These are phyloP conservation scores for Phocides pigmalion DNA, from an alignment of 1,140 invertebrate species.

Conservation along the genomic window DNA sequence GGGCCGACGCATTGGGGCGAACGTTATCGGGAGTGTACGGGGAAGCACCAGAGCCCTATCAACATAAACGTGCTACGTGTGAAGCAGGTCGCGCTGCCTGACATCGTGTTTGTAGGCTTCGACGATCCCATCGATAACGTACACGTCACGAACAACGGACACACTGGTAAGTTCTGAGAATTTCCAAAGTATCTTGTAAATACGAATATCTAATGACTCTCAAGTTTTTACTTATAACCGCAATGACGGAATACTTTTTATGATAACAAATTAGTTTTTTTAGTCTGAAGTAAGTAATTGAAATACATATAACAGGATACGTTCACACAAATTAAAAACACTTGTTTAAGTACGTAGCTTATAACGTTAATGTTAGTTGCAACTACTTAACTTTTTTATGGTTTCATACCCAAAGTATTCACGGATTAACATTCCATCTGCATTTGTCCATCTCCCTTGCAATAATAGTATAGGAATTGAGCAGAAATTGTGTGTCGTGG, in stretches of 20 bases:
- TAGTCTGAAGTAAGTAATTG: not conserved
- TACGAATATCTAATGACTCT: not conserved
- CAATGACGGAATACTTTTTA: not conserved
- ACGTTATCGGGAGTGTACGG: conserved; percentile 87
- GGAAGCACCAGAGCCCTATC: conserved; percentile 93
- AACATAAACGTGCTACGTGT: conserved; percentile 90
- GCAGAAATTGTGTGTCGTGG: too few species aligned
- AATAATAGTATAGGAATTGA: too few species aligned
- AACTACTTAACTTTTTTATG: too few species aligned
- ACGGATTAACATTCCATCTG: too few species aligned
- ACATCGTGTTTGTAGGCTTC: conserved; percentile 85
- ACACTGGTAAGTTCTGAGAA: conserved; percentile 85
- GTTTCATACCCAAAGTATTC: too few species aligned
- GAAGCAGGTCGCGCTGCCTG: conserved; percentile 82
- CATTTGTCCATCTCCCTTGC: too few species aligned
- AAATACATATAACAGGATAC: not conserved
- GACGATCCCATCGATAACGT: conserved; percentile 82
- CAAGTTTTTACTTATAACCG: not conserved
- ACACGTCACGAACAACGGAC: conserved; percentile 89
- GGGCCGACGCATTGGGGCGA: conserved; percentile 90
- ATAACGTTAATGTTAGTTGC: not conserved
- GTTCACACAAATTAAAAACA: not conserved
- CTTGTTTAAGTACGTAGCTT: too few species aligned
- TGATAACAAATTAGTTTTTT: not conserved
- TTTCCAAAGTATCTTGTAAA: not conserved